phyloP scores from a whole-genome alignment of 2,113 vertebrate genomes.

The Grantiella picta region DNA sequence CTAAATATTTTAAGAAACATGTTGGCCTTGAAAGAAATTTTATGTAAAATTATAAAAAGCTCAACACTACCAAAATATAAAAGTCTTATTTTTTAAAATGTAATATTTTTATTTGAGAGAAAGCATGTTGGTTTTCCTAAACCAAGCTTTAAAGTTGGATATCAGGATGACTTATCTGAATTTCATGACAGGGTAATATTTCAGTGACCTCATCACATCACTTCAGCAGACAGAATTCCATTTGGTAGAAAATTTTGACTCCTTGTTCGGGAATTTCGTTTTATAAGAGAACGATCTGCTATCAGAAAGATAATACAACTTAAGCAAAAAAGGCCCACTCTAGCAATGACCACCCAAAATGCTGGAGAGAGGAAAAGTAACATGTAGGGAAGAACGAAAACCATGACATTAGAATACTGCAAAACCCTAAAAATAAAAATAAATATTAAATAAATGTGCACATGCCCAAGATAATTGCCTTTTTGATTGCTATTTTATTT shows the following conservation, averaged over 20 bases:
- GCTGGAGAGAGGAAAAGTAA: not conserved
- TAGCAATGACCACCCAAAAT: not conserved
- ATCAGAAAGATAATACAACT: not conserved
- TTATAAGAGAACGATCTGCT: not conserved
- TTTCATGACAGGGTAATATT: not conserved
- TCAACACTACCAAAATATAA: not conserved
- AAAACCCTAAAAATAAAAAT: not conserved
- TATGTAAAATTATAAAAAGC: not conserved
- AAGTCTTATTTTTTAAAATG: not conserved
- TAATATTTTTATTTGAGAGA: not conserved
- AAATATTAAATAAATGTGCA: not conserved
- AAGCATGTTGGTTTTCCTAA: not conserved
- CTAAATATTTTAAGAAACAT: not conserved
- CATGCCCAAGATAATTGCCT: accelerated
- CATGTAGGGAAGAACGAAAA: not conserved
- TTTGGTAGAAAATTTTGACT: not conserved
- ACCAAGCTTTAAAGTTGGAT: not conserved
- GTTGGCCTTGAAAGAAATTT: not conserved
- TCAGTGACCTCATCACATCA: not conserved
- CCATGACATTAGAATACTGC: not conserved
- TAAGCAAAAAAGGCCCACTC: not conserved
- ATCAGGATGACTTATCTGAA: not conserved
- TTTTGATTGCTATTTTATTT: not conserved
- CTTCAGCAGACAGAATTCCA: not conserved
- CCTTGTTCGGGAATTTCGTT: not conserved